These are phyloP conservation scores for Cyrtonyx montezumae DNA, from an alignment of 2,113 vertebrate species.

Conservation along the genomic window DNA sequence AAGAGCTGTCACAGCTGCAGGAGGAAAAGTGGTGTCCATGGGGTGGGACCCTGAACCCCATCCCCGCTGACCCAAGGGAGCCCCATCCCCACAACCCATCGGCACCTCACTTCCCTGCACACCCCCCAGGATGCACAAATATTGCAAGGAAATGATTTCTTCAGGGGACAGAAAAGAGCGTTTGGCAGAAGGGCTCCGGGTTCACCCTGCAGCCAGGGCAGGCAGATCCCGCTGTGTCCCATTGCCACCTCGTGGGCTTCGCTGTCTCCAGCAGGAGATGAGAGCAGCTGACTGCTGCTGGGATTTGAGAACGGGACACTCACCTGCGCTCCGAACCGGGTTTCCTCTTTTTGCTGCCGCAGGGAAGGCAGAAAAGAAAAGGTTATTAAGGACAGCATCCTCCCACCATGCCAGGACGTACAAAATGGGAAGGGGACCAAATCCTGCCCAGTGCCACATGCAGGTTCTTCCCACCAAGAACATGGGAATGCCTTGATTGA, in stretches of 20 bases:
- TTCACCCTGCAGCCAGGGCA: not conserved
- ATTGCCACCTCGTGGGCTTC: conserved; percentile 2
- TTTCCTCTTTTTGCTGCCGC: conserved; percentile 83
- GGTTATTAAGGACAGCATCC: conserved; percentile 12
- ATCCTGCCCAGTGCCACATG: not conserved
- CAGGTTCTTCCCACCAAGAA: not conserved
- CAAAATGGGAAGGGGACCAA: not conserved
- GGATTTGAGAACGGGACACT: conserved; percentile 29
- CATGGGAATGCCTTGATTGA: not conserved
- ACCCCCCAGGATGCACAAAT: fast-evolving
- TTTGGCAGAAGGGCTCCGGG: not conserved
- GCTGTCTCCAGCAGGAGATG: not conserved
- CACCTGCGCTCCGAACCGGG: conserved; percentile 80
- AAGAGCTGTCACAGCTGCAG: conserved; percentile 89
- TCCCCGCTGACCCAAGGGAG: not conserved
- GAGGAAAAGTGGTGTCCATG: not conserved
- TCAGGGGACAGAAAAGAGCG: not conserved
- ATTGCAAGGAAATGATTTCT: not conserved
- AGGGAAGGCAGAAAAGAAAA: conserved; percentile 49
- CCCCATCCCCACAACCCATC: not conserved
- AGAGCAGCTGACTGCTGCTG: not conserved
- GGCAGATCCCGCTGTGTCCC: not conserved
- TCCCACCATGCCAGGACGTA: not conserved
- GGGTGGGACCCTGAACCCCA: not conserved
- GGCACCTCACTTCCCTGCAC: fast-evolving